A percentile compares a stretch with the other conserved stretches of the same genome.
phyloP scores from a whole-genome alignment of 2,888 invertebrate genomes.

The Pomacea canaliculata region DNA sequence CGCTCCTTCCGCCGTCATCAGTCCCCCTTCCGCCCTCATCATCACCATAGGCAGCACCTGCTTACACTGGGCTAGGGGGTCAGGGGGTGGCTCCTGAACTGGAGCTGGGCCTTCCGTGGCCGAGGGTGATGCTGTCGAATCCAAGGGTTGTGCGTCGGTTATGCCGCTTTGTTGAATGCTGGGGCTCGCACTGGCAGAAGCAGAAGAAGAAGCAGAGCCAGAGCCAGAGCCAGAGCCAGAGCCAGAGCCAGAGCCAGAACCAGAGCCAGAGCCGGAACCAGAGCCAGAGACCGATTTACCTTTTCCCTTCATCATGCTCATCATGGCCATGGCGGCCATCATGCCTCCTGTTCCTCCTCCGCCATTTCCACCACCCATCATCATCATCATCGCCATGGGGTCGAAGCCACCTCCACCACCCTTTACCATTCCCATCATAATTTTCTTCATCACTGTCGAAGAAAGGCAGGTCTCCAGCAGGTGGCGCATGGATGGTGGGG shows the following conservation, averaged over 20 bases:
- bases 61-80: not conserved
- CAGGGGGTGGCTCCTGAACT: not conserved
- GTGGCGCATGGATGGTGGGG: not conserved
- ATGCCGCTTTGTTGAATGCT: not conserved
- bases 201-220: no score
- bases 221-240: not conserved
- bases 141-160: no score
- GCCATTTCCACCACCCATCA: constrained; percentile 1
- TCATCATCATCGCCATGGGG: constrained; percentile 15
- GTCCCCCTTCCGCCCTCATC: not conserved
- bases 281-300: not conserved
- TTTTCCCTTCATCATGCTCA: constrained; percentile 14
- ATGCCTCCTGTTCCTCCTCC: constrained; percentile 4
- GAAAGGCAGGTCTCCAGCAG: constrained; percentile 5
- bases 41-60: constrained; percentile 2
- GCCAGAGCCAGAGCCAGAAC: no score
- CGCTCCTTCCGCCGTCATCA: not conserved
- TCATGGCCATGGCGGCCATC: constrained; percentile 5
- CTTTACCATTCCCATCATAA: not conserved
- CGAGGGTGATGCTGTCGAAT: no score
- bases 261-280: not conserved
- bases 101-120: not conserved
- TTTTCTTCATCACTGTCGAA: not conserved
- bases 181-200: not conserved
- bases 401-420: constrained; percentile 2